Conservation (phyloP, 2,888 invertebrate species). For the Zygaena filipendulae region DNA sequence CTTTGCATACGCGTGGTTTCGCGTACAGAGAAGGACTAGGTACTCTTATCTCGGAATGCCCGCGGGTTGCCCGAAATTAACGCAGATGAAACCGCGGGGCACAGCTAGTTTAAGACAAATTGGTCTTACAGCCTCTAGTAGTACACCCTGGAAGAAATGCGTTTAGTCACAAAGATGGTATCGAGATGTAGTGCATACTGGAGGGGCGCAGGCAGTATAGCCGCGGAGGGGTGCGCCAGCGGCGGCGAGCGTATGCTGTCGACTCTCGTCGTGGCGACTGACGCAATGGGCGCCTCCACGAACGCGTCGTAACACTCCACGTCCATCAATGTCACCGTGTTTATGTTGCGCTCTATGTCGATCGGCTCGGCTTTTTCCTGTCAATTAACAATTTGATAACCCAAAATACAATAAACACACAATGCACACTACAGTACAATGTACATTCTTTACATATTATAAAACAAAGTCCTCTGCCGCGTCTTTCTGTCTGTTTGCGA, state of each 20-base stretch:
- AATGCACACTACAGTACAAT: neutral
- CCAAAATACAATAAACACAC: neutral
- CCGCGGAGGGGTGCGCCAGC: constrained; percentile 11
- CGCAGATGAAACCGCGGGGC: no score
- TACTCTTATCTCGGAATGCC: no score
- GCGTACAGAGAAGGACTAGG: no score
- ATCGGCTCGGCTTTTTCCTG: constrained; percentile 70
- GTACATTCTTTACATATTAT: no score
- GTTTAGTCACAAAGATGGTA: no score
- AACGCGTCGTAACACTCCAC: constrained; percentile 77
- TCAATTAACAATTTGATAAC: constrained; percentile 1
- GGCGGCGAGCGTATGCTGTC: constrained; percentile 13
- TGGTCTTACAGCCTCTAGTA: no score
- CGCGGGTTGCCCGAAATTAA: no score
- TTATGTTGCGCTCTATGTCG: constrained; percentile 72
- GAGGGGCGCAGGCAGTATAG: constrained; percentile 29
- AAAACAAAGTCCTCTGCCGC: no score
- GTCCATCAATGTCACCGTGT: constrained; percentile 71
- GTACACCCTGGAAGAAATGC: no score
- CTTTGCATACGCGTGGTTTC: no score
- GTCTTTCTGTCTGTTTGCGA: no score
- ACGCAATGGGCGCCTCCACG: constrained; percentile 30
- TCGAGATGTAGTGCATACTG: constrained; percentile 23
- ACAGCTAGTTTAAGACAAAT: no score
- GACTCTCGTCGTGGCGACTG: neutral